phyloP scores from a whole-genome alignment of 2,888 invertebrate genomes.

The Selenia dentaria region DNA sequence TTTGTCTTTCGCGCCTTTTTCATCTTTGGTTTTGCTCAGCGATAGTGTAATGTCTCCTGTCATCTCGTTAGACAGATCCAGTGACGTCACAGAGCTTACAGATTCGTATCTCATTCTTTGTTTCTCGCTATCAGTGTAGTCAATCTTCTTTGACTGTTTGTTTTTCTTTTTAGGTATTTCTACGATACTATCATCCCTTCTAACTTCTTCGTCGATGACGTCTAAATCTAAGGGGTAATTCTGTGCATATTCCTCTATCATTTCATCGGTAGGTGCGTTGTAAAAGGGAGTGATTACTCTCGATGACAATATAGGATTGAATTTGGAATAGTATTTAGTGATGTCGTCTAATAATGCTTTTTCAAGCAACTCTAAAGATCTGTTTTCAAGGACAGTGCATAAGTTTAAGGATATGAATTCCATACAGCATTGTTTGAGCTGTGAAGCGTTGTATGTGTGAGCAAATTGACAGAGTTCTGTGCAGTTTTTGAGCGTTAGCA shows the following conservation, averaged over 20 bases:
- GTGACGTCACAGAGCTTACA: conserved; percentile 68
- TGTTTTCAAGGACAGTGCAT: conserved; percentile 88
- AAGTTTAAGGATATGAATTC: conserved; percentile 92
- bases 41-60: conserved; percentile 72
- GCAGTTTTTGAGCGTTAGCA: conserved; percentile 90
- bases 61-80: conserved; percentile 66
- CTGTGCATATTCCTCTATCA: conserved; percentile 68
- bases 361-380: conserved; percentile 86
- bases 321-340: conserved; percentile 87
- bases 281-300: conserved; percentile 89
- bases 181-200: conserved; percentile 66
- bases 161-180: conserved; percentile 67
- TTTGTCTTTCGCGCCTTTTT: conserved; percentile 52
- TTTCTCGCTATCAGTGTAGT: conserved; percentile 74
- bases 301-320: conserved; percentile 85
- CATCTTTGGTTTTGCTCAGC: conserved; percentile 62
- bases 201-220: conserved; percentile 77
- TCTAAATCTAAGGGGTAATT: conserved; percentile 73
- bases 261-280: conserved; percentile 85
- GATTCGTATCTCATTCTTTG: conserved; percentile 70
- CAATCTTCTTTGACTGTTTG: conserved; percentile 71
- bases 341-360: conserved; percentile 86
- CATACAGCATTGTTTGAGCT: conserved; percentile 89
- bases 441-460: conserved; percentile 89
- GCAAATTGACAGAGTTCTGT: conserved; percentile 91